Evolutionary conservation across 2,113 vertebrate genomes (phyloP).

Genomic region (Cavia aperea): DNA sequence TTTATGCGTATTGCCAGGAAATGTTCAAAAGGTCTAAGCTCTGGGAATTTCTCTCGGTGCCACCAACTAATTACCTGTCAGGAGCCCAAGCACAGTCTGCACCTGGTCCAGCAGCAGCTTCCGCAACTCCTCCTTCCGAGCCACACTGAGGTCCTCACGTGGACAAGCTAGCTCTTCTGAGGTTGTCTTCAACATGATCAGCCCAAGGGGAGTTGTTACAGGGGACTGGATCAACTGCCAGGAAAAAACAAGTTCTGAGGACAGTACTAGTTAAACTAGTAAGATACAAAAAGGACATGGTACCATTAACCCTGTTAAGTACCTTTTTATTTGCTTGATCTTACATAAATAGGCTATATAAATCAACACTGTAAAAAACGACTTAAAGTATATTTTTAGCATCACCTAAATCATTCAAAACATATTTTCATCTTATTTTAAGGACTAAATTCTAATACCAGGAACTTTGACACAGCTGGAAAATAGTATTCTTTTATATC

Average conservation of each 20-base stretch:
- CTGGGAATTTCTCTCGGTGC: neutral
- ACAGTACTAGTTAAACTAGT: neutral
- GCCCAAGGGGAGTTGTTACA: constrained; percentile 87
- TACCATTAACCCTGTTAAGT: neutral
- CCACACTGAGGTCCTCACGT: constrained; percentile 93
- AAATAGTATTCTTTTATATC: neutral
- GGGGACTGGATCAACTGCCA: constrained; percentile 93
- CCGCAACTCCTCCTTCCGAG: constrained; percentile 93
- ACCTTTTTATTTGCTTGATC: neutral
- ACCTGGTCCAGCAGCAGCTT: constrained; percentile 97
- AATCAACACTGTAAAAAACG: neutral
- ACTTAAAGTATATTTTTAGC: neutral
- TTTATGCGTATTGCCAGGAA: neutral
- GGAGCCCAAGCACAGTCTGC: constrained; percentile 90
- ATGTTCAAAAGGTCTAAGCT: neutral
- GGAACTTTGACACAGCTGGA: constrained; percentile 29
- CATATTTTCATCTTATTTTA: constrained; percentile 25
- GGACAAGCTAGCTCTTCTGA: constrained; percentile 97
- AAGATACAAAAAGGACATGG: neutral
- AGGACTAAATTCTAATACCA: constrained; percentile 31
- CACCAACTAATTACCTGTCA: constrained; percentile 82
- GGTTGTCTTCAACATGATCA: constrained; percentile 96
- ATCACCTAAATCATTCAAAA: constrained; percentile 24
- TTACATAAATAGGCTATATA: neutral
- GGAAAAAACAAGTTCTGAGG: constrained; percentile 39